Evolutionary conservation across 2,797 vertebrate species (phyloP).

Genomic region (Mormyrops attenuatus): DNA sequence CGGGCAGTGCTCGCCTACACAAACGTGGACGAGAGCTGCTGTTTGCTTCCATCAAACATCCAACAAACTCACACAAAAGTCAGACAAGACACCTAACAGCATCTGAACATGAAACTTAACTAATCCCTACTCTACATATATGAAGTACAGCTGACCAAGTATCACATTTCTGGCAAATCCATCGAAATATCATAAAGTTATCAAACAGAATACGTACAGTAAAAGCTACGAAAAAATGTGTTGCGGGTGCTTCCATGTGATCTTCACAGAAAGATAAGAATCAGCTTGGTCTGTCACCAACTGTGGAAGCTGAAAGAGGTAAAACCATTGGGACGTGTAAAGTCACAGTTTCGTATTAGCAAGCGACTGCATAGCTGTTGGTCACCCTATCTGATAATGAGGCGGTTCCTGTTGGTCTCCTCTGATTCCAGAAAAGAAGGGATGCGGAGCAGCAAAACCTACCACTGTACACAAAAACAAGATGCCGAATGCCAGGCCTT

Average conservation of each 20-base stretch:
- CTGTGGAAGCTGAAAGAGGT: neutral
- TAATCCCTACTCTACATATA: neutral
- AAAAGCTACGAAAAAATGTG: neutral
- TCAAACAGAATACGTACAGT: neutral
- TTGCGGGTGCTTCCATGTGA: neutral
- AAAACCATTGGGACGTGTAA: neutral
- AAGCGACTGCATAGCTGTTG: neutral
- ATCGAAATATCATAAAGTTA: neutral
- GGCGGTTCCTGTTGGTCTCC: neutral
- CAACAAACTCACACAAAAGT: neutral
- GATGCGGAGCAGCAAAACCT: neutral
- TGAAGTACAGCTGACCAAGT: neutral
- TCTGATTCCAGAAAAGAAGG: neutral
- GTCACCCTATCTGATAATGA: neutral
- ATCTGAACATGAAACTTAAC: neutral
- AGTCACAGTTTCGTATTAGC: neutral
- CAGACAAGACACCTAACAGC: neutral
- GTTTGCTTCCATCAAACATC: neutral
- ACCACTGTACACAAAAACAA: neutral
- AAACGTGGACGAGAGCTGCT: neutral
- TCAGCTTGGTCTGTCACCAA: neutral
- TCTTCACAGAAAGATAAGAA: neutral
- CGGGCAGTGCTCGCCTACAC: neutral
- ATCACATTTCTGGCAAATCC: neutral
- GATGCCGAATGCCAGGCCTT: neutral